Percentiles rank a stretch among this genome's conserved stretches.
Evolutionary conservation across 2,888 invertebrate genomes (phyloP).

Genomic region (Helobdella robusta): DNA sequence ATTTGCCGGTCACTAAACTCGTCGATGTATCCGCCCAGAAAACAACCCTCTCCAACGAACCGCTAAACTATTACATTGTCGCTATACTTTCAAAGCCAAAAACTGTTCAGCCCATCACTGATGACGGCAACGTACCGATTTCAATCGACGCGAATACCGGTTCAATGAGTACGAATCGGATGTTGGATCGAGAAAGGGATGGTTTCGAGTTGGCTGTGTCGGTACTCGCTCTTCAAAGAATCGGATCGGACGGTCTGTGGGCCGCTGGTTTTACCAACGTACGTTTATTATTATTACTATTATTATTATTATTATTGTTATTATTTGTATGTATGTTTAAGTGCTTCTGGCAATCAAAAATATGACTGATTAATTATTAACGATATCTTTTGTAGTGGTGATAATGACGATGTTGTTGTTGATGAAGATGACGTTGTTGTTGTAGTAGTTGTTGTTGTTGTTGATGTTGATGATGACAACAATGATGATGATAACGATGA

Average conservation of each 20-base stretch:
- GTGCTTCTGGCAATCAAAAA: neutral
- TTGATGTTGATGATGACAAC: conserved; percentile 13
- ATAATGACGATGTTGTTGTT: conserved; percentile 1
- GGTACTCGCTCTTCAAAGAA: neutral
- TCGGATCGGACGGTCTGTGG: too few species aligned
- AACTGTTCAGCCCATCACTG: too few species aligned
- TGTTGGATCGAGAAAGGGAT: neutral
- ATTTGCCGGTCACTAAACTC: neutral
- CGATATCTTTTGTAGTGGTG: neutral
- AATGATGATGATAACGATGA: conserved; percentile 1
- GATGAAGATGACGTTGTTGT: conserved; percentile 5
- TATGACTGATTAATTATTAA: too few species aligned
- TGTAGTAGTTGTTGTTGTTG: conserved; percentile 10
- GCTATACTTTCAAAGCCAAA: too few species aligned
- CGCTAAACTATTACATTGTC: neutral
- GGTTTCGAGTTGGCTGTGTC: neutral
- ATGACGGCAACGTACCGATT: too few species aligned
- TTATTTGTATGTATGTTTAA: too few species aligned
- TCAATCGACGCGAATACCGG: conserved; percentile 5
- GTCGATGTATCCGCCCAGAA: neutral
- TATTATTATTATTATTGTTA: too few species aligned
- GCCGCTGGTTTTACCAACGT: too few species aligned
- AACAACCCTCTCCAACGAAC: neutral
- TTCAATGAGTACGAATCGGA: neutral
- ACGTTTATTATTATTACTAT: too few species aligned